phyloP scores from a whole-genome alignment of 2,797 vertebrate genomes.

The Vespertilio murinus region DNA sequence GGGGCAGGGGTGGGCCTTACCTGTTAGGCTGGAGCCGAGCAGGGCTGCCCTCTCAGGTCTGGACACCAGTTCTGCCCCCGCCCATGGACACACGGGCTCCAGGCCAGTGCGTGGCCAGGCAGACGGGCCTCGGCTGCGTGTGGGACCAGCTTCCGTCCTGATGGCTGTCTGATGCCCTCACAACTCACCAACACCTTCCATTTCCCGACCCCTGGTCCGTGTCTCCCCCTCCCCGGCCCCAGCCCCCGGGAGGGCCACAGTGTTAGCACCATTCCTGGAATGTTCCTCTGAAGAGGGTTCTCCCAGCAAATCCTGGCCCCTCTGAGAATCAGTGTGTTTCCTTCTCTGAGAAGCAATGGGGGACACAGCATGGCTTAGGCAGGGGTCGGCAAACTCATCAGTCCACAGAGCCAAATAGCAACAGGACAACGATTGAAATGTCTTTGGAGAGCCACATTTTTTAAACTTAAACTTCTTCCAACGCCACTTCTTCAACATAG shows the following conservation, averaged over 20 bases:
- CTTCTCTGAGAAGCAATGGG: neutral
- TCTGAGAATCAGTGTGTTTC: accelerated
- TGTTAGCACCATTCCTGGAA: neutral
- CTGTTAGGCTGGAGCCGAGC: neutral
- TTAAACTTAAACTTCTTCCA: too few relatives aligned
- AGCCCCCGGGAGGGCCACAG: accelerated
- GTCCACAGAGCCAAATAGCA: too few relatives aligned
- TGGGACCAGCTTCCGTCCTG: neutral
- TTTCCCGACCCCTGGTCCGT: neutral
- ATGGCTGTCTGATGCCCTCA: neutral
- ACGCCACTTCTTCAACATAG: too few relatives aligned
- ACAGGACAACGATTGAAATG: too few relatives aligned
- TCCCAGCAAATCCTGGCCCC: neutral
- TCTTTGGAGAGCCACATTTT: too few relatives aligned
- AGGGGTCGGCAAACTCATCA: too few relatives aligned
- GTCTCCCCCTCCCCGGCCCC: neutral
- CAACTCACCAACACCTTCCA: too few relatives aligned
- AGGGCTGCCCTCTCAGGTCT: neutral
- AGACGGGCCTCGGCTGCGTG: accelerated
- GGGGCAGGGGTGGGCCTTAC: neutral
- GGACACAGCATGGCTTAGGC: neutral
- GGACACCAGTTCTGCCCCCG: too few relatives aligned
- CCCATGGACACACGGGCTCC: neutral
- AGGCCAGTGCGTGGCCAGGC: too few relatives aligned
- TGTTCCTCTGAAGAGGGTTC: neutral